Conservation (phyloP, 2,113 vertebrate genomes). For the Cephalopterus ornatus region DNA sequence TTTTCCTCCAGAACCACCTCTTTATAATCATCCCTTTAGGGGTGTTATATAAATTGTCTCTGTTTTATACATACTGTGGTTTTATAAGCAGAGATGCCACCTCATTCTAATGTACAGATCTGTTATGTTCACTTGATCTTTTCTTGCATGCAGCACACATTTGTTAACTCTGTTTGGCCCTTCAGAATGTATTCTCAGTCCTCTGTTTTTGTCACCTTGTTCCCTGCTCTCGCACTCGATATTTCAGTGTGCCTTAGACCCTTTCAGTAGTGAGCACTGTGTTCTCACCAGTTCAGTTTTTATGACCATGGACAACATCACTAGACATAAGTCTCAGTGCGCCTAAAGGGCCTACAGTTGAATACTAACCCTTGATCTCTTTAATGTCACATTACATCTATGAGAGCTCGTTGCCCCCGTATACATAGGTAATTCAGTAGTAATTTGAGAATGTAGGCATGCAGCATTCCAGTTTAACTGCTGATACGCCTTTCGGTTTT, state of each 20-base stretch:
- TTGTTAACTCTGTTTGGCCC: background rate
- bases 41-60: background rate
- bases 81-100: background rate
- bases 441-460: background rate
- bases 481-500: background rate
- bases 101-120: background rate
- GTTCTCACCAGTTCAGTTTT: background rate
- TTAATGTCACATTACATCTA: background rate
- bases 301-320: background rate
- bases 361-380: background rate
- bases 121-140: background rate
- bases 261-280: background rate
- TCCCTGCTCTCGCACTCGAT: fast-evolving
- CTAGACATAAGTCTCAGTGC: background rate
- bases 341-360: background rate
- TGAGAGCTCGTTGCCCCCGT: background rate
- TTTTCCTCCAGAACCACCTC: background rate
- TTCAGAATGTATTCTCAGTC: background rate
- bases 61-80: background rate
- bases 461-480: background rate
- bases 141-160: background rate
- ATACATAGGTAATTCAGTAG: background rate
- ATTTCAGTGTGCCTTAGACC: background rate
- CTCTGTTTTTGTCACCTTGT: background rate
- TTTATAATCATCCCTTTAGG: background rate